phyloP scores from a whole-genome alignment of 2,797 vertebrate species.

The Rhinatrema bivittatum region DNA sequence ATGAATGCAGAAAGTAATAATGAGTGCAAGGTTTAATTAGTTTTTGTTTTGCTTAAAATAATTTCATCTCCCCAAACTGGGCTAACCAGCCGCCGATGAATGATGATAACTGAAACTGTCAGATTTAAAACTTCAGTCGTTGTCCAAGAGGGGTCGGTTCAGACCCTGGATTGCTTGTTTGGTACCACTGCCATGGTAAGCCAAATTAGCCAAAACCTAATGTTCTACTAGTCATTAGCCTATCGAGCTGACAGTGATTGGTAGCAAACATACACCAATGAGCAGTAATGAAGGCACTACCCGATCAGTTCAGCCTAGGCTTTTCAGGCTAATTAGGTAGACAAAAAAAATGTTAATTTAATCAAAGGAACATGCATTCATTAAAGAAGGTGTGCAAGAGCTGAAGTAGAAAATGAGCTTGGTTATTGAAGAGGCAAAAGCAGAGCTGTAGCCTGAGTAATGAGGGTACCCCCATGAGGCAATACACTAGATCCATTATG shows the following conservation, averaged over 20 bases:
- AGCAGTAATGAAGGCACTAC: slow-evolving; percentile 53
- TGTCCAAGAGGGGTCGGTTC: slow-evolving; percentile 42
- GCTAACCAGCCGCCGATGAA: slow-evolving; percentile 32
- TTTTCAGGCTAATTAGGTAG: slow-evolving; percentile 60
- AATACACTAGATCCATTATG: too few species aligned
- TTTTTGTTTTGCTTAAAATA: slow-evolving; percentile 43
- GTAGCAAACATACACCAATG: slow-evolving; percentile 42
- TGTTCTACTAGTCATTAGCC: slow-evolving; percentile 49
- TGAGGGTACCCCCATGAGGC: too few species aligned
- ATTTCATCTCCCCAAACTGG: slow-evolving; percentile 30
- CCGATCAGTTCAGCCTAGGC: slow-evolving; percentile 46
- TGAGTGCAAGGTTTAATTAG: slow-evolving; percentile 40
- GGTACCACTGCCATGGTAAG: slow-evolving; percentile 34
- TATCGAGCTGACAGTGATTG: slow-evolving; percentile 53
- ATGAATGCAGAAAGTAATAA: slow-evolving; percentile 40
- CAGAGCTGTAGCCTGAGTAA: slow-evolving; percentile 32
- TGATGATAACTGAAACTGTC: slow-evolving; percentile 41
- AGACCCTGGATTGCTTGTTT: slow-evolving; percentile 29
- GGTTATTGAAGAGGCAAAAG: slow-evolving; percentile 35
- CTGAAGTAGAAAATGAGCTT: slow-evolving; percentile 51
- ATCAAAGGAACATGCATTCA: slow-evolving; percentile 55
- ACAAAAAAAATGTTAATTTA: slow-evolving; percentile 70
- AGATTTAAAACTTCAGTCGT: slow-evolving; percentile 63
- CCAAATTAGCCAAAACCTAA: slow-evolving; percentile 50
- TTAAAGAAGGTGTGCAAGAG: slow-evolving; percentile 50